phyloP scores from a whole-genome alignment of 1,140 invertebrate species.

The Trichoplusia ni region DNA sequence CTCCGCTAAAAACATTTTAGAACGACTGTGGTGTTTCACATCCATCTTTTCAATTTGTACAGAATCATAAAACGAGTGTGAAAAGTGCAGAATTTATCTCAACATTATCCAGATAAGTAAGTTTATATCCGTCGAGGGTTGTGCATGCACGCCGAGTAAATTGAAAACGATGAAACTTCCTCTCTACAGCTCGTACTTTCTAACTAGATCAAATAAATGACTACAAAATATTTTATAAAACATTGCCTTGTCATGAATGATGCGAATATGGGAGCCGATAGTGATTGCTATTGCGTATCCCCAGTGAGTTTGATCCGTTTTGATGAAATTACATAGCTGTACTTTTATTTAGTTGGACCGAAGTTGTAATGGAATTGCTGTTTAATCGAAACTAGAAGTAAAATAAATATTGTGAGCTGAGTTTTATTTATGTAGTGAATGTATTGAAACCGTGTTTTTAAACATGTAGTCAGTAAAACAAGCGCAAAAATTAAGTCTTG shows the following conservation, averaged over 20 bases:
- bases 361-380: neutral
- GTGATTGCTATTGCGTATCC: slow-evolving; percentile 16
- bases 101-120: slow-evolving; percentile 5
- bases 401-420: too few species aligned
- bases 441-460: too few species aligned
- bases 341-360: too few species aligned
- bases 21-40: neutral
- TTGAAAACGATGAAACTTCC: slow-evolving; percentile 19
- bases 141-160: slow-evolving; percentile 12
- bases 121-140: slow-evolving; percentile 20
- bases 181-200: neutral
- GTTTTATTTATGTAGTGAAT: too few species aligned
- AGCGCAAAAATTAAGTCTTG: too few species aligned
- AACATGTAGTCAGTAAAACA: too few species aligned
- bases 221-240: slow-evolving; percentile 15
- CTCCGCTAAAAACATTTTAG: neutral
- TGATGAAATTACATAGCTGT: neutral
- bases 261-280: slow-evolving; percentile 12
- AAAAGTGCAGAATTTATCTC: slow-evolving; percentile 9
- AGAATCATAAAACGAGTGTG: slow-evolving; percentile 11
- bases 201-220: neutral
- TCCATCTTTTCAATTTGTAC: slow-evolving; percentile 4
- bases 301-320: slow-evolving; percentile 9
- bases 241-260: neutral
- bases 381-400: too few species aligned